Base-by-base conservation (phyloP, 2,888 invertebrate genomes). In the Drosophila hamatofila region DNA sequence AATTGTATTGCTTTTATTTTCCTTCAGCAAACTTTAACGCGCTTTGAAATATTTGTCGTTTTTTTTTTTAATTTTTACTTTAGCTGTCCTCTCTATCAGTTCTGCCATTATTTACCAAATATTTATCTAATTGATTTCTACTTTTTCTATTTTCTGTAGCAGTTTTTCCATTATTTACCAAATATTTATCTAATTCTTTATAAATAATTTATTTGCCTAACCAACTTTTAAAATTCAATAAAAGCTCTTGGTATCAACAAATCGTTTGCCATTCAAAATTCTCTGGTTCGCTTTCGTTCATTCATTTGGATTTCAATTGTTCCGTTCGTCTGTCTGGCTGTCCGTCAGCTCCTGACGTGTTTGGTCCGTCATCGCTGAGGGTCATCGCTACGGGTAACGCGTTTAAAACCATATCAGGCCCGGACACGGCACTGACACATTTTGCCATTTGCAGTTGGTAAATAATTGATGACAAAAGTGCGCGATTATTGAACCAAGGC, bases 381-480 rank as follows among this genome's bases (percentile, higher is more conserved):
- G 46, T 18, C 60, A 73, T 64, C 46, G 23, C 42, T 21, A 64
- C 3, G 33, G 66, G 61, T 46, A 63, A 75, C 75, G n/a, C 18
- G 54, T 35, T 62, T 44, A 16, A 27, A 54, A 35, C 58, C 69
- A 66, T 23, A 69, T 60, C 78, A 52, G 35, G 41, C 33, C 35
- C 46, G 59, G 27, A 46, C 35, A 37, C 68, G 59, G 23, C 57
- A 58, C 30, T 60, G 33, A 65, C 49, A 44, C 57, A 48, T 27
- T 70, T 63, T 66, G 62, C 71, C 79, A 66, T 78, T 78, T 78
- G 44, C 63, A 67, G 62, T 46, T 48, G 35, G 33, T 78, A 49
- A 78, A 78, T 78, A 78, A 79, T 72, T 78, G 57, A 78, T 39
- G 55, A 57, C 37, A 55, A 46, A 52, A 44, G 33, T 57, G 56